Conservation (phyloP, 2,797 vertebrate genomes). For the Hephaestus fuliginosus region DNA sequence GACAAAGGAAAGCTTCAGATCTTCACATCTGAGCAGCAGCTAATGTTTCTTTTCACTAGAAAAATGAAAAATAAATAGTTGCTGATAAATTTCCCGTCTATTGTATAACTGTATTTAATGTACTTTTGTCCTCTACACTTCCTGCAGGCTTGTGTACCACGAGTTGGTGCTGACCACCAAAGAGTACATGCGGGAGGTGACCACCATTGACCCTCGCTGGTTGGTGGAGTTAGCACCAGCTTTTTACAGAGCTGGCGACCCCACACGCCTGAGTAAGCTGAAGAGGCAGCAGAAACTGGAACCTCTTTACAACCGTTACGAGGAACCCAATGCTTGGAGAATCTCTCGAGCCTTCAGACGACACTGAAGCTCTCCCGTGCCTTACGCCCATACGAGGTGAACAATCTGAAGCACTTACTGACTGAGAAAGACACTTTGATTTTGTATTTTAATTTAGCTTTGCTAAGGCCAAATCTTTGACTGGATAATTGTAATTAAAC, state of each 20-base stretch:
- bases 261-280: conserved; percentile 97
- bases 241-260: conserved; percentile 98
- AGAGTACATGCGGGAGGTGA: conserved; percentile 98
- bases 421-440: not conserved
- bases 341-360: conserved; percentile 96
- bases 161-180: conserved; percentile 98
- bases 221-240: conserved; percentile 96
- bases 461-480: not conserved
- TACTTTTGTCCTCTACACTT: not conserved
- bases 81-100: not conserved
- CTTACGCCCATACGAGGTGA: not conserved
- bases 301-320: conserved; percentile 96
- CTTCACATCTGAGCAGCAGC: not conserved
- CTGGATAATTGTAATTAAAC: not conserved
- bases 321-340: conserved; percentile 98
- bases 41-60: not conserved
- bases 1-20: not conserved
- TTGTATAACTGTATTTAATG: not conserved
- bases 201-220: conserved; percentile 98
- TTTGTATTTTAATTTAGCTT: not conserved
- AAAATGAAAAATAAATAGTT: not conserved
- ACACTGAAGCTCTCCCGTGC: conserved; percentile 76
- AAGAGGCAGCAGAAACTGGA: conserved; percentile 97
- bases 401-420: not conserved
- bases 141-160: conserved; percentile 95